A percentile compares a stretch with the other conserved stretches of the same genome.
phyloP scores from a whole-genome alignment of 2,888 invertebrate species.

The Drosophila ustulata region DNA sequence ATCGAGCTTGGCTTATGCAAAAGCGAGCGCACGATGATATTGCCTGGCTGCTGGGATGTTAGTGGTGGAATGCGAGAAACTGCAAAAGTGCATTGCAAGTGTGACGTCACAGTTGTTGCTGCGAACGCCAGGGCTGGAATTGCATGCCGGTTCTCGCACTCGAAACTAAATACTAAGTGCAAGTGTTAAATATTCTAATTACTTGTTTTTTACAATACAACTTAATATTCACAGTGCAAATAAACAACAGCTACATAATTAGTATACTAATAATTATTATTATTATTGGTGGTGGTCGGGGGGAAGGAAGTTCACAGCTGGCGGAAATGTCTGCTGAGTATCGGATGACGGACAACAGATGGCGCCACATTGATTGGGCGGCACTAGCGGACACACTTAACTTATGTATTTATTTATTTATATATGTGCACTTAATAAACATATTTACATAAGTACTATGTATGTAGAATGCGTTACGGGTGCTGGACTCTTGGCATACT shows the following conservation, averaged over 20 bases:
- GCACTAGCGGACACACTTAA: conserved; percentile 22
- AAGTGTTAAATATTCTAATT: conserved; percentile 3
- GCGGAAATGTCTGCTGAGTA: conserved; percentile 4
- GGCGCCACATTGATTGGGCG: conserved; percentile 3
- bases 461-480: conserved; percentile 8
- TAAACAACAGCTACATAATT: conserved; percentile 7
- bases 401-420: conserved; percentile 3
- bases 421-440: conserved; percentile 16
- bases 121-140: not conserved
- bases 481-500: conserved; percentile 84
- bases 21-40: not conserved
- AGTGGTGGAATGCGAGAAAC: not conserved
- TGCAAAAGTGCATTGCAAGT: not conserved
- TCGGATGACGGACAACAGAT: conserved; percentile 21
- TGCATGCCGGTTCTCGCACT: not conserved
- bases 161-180: not conserved
- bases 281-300: not conserved
- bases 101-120: conserved; percentile 6
- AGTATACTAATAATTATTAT: not conserved
- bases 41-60: not conserved
- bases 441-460: not conserved
- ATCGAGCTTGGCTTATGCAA: conserved; percentile 2
- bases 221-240: conserved; percentile 1
- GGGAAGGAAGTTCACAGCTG: conserved; percentile 21
- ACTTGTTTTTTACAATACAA: not conserved